These are phyloP conservation scores for Takifugu ocellatus DNA, from an alignment of 2,797 vertebrate genomes.

Conservation along the genomic window DNA sequence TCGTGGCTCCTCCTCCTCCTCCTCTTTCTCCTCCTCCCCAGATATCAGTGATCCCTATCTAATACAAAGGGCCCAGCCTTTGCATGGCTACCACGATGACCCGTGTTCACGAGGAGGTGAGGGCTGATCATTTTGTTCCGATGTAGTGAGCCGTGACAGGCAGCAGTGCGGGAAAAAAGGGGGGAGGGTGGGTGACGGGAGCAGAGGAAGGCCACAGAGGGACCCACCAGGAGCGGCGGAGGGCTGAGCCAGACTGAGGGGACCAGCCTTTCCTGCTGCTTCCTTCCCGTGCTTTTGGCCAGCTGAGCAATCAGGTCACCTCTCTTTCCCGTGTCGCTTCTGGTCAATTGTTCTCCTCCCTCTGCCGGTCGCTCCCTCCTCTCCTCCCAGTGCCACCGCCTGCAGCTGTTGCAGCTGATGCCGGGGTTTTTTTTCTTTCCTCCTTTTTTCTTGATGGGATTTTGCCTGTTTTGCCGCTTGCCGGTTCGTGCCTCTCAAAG, in stretches of 20 bases:
- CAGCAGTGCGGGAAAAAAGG: slow-evolving; percentile 65
- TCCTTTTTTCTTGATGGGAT: slow-evolving; percentile 37
- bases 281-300: slow-evolving; percentile 72
- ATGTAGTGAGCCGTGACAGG: slow-evolving; percentile 72
- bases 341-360: slow-evolving; percentile 69
- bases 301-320: slow-evolving; percentile 79
- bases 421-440: slow-evolving; percentile 31
- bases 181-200: slow-evolving; percentile 6
- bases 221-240: slow-evolving; percentile 58
- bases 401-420: slow-evolving; percentile 70
- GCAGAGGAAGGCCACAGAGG: slow-evolving; percentile 55
- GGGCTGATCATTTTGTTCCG: slow-evolving; percentile 73
- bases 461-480: slow-evolving; percentile 9
- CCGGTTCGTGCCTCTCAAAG: slow-evolving; percentile 4
- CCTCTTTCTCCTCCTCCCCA: slow-evolving; percentile 29
- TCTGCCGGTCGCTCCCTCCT: slow-evolving; percentile 29
- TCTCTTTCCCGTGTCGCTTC: slow-evolving; percentile 74
- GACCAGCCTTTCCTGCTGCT: slow-evolving; percentile 68
- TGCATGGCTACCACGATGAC: slow-evolving; percentile 63
- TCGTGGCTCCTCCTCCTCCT: slow-evolving; percentile 36
- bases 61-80: slow-evolving; percentile 62
- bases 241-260: slow-evolving; percentile 55
- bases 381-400: slow-evolving; percentile 49
- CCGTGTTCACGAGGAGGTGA: slow-evolving; percentile 69
- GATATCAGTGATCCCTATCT: slow-evolving; percentile 65